Conservation (phyloP, 2,113 vertebrate genomes). For the Emydocephalus ijimae region DNA sequence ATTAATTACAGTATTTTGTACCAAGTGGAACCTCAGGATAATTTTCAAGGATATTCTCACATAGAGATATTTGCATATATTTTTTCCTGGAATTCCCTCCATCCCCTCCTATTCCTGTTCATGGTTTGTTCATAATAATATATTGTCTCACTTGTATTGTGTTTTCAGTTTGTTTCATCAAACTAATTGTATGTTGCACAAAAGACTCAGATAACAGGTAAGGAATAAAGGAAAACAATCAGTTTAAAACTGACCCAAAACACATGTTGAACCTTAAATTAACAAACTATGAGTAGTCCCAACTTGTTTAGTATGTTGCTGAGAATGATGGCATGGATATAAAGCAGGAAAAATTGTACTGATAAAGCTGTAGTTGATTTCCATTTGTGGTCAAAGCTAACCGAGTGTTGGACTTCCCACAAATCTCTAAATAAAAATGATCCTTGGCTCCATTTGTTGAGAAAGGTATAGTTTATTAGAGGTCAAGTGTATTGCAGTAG, state of each 20-base stretch:
- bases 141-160: background rate
- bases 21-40: background rate
- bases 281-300: background rate
- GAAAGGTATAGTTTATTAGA: background rate
- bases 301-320: background rate
- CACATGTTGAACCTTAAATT: background rate
- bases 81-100: background rate
- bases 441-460: background rate
- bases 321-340: background rate
- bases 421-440: background rate
- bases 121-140: background rate
- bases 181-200: background rate
- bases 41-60: background rate
- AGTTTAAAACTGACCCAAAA: background rate
- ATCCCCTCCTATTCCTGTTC: background rate
- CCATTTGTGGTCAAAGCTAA: constrained; percentile 21
- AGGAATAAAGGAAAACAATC: background rate
- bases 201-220: background rate
- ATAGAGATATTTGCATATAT: background rate
- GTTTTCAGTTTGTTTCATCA: background rate
- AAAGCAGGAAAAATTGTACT: background rate
- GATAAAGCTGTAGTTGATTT: background rate
- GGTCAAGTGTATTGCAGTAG: background rate
- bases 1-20: background rate
- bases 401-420: background rate